Percentiles rank a stretch among this genome's conserved stretches.
Evolutionary conservation across 1,140 invertebrate species (phyloP).

Genomic region (Metopolophium dirhodum): DNA sequence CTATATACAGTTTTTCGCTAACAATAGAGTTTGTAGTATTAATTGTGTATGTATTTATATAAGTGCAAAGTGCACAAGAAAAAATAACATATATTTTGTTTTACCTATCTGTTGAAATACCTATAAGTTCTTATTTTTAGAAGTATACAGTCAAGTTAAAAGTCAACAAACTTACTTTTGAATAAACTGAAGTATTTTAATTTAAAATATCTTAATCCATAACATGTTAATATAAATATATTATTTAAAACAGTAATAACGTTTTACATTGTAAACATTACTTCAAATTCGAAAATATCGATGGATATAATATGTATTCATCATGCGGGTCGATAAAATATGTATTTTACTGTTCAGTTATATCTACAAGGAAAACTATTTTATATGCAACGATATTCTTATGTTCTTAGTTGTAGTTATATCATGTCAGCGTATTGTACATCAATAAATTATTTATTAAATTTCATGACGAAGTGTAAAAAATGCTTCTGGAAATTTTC

Average conservation of each 20-base stretch:
- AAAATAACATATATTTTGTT: background rate
- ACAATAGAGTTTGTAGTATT: background rate
- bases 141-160: background rate
- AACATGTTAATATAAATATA: background rate
- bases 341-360: background rate
- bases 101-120: background rate
- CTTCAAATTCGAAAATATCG: background rate
- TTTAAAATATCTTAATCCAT: background rate
- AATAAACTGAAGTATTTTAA: background rate
- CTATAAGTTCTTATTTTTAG: background rate
- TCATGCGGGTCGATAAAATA: background rate
- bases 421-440: background rate
- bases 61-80: background rate
- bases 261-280: background rate
- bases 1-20: background rate
- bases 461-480: background rate
- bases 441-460: background rate
- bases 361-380: background rate
- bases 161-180: background rate
- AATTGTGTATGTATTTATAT: background rate
- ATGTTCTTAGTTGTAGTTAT: background rate
- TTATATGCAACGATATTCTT: background rate
- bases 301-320: background rate
- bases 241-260: background rate
- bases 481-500: background rate